Conservation (phyloP, 2,888 invertebrate species). For the Parnassius apollo region DNA sequence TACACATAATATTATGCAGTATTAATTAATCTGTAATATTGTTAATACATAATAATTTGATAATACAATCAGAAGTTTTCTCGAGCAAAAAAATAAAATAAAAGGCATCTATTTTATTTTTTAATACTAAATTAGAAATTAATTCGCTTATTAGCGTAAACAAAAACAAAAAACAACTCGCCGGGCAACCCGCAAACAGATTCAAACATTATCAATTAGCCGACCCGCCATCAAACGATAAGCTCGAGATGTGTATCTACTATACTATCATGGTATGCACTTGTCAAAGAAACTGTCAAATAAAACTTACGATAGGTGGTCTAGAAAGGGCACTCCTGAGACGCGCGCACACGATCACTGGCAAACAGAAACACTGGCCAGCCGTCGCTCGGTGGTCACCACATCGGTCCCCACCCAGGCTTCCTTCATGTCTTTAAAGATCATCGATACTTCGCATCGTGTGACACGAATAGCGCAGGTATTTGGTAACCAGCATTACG, state of each 20-base stretch:
- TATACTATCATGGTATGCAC: not conserved
- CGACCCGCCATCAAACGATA: not conserved
- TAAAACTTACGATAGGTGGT: constrained; percentile 39
- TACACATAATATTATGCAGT: too few species aligned
- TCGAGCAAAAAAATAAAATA: too few species aligned
- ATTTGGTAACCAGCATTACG: constrained; percentile 38
- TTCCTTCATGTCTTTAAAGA: constrained; percentile 35
- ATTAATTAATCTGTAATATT: too few species aligned
- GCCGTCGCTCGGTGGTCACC: constrained; percentile 35
- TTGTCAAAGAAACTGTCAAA: constrained; percentile 19
- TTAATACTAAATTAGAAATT: not conserved
- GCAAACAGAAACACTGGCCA: constrained; percentile 43
- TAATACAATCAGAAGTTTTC: too few species aligned
- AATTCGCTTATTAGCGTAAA: constrained; percentile 10
- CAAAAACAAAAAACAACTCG: constrained; percentile 3
- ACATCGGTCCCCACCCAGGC: constrained; percentile 41
- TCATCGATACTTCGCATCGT: constrained; percentile 37
- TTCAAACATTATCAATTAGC: not conserved
- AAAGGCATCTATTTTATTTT: too few species aligned
- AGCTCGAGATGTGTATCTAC: too few species aligned
- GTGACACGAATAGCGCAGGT: constrained; percentile 37
- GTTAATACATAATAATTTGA: too few species aligned
- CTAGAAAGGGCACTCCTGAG: constrained; percentile 33
- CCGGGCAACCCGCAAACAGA: constrained; percentile 1
- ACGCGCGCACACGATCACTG: constrained; percentile 42